Conservation (phyloP, 2,113 vertebrate species). For the Cnemophilus loriae region DNA sequence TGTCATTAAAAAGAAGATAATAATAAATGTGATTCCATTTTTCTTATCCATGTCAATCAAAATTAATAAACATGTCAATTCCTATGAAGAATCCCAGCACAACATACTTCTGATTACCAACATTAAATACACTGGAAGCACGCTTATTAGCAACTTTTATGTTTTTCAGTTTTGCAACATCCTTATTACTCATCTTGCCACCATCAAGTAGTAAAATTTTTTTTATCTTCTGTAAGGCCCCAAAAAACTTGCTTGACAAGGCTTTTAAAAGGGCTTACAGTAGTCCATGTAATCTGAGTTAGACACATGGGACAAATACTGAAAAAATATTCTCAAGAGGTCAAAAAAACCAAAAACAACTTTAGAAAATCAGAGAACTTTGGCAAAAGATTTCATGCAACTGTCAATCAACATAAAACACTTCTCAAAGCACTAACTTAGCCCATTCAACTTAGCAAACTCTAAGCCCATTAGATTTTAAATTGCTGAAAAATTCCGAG, state of each 20-base stretch:
- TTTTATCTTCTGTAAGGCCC: neutral
- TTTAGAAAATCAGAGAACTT: neutral
- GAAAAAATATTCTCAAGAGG: neutral
- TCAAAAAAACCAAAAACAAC: neutral
- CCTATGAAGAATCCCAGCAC: neutral
- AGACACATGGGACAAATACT: neutral
- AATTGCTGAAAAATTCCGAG: neutral
- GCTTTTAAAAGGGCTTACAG: neutral
- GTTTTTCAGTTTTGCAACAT: neutral
- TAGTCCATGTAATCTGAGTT: neutral
- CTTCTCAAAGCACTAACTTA: neutral
- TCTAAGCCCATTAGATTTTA: neutral
- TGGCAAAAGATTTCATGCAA: neutral
- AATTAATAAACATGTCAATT: neutral
- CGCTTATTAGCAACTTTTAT: neutral
- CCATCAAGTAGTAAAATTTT: neutral
- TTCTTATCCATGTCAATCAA: neutral
- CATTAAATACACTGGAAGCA: neutral
- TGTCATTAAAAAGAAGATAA: neutral
- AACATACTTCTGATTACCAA: neutral
- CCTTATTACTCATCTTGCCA: neutral
- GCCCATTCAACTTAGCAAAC: neutral
- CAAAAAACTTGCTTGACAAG: fast-evolving
- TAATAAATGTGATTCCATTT: neutral
- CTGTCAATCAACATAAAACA: neutral